A percentile compares a stretch with the other conserved stretches of the same genome.
phyloP scores from a whole-genome alignment of 2,113 vertebrate species.

The Grammomys surdaster region DNA sequence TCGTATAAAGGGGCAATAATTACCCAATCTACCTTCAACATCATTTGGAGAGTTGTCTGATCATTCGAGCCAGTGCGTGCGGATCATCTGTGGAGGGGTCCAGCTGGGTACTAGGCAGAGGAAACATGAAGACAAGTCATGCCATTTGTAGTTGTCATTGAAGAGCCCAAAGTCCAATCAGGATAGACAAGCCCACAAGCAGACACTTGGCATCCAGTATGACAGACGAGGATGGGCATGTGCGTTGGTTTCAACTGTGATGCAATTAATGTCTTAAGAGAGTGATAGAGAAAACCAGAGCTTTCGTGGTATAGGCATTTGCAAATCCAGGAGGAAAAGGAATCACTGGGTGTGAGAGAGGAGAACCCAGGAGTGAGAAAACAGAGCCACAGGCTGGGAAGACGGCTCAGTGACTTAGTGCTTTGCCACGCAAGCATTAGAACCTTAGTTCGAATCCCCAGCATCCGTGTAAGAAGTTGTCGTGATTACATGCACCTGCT shows the following conservation, averaged over 20 bases:
- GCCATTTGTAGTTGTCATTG: neutral
- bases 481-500: no score
- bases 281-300: conserved; percentile 18
- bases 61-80: neutral
- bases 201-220: neutral
- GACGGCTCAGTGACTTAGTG: neutral
- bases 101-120: neutral
- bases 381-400: neutral
- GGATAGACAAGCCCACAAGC: neutral
- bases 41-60: neutral
- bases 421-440: neutral
- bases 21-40: neutral
- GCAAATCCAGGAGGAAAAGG: neutral
- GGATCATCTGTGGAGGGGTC: neutral
- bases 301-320: neutral
- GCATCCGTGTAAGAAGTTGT: neutral
- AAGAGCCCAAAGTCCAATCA: neutral
- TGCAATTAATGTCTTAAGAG: conserved; percentile 57
- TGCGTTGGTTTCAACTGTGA: conserved; percentile 32
- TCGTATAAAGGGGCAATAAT: neutral
- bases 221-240: conserved; percentile 14
- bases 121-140: neutral
- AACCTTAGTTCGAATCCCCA: neutral
- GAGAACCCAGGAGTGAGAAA: neutral
- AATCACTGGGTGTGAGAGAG: neutral